A percentile compares a stretch with the other conserved stretches of the same genome.
These are phyloP conservation scores for Sinopyrophorus schimmeli DNA, from an alignment of 2,888 invertebrate genomes.

Conservation along the genomic window DNA sequence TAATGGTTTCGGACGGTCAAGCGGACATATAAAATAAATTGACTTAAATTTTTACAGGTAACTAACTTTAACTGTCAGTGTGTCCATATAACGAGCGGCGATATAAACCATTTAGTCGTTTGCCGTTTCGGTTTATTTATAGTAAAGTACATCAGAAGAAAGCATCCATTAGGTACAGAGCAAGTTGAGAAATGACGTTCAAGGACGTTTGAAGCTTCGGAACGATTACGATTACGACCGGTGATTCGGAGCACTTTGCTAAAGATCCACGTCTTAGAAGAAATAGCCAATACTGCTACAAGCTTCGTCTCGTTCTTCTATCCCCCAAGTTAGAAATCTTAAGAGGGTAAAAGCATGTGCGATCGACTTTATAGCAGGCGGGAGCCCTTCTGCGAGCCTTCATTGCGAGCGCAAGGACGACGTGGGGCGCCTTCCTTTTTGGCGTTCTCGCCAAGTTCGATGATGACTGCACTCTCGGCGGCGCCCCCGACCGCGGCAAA, in stretches of 20 bases:
- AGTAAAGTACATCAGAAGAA: constrained; percentile 43
- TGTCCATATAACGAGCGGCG: constrained; percentile 2
- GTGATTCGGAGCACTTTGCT: constrained; percentile 47
- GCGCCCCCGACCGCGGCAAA: constrained; percentile 36
- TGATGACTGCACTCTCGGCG: constrained; percentile 36
- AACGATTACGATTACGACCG: constrained; percentile 49
- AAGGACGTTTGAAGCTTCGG: constrained; percentile 40
- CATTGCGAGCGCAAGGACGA: constrained; percentile 27
- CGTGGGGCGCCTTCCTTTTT: constrained; percentile 40
- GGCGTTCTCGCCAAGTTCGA: constrained; percentile 39
- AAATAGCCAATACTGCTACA: constrained; percentile 13
- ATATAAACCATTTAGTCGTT: constrained; percentile 18
- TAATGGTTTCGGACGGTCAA: constrained; percentile 1
- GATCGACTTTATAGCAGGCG: constrained; percentile 2
- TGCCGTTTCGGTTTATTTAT: constrained; percentile 41
- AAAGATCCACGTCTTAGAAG: constrained; percentile 31
- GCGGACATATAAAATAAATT: background rate
- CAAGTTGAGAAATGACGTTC: constrained; percentile 42
- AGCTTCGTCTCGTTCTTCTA: constrained; percentile 16
- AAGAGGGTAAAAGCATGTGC: constrained; percentile 1
- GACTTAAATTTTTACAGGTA: constrained; percentile 12
- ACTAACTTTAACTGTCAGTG: constrained; percentile 15
- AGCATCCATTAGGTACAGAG: constrained; percentile 46
- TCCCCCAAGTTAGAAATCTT: background rate
- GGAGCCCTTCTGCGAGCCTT: constrained; percentile 3